Evolutionary conservation across 2,113 vertebrate genomes (phyloP), one percentile per base, ranked within the genome.

Genomic region (Planiliza haematocheilus): DNA sequence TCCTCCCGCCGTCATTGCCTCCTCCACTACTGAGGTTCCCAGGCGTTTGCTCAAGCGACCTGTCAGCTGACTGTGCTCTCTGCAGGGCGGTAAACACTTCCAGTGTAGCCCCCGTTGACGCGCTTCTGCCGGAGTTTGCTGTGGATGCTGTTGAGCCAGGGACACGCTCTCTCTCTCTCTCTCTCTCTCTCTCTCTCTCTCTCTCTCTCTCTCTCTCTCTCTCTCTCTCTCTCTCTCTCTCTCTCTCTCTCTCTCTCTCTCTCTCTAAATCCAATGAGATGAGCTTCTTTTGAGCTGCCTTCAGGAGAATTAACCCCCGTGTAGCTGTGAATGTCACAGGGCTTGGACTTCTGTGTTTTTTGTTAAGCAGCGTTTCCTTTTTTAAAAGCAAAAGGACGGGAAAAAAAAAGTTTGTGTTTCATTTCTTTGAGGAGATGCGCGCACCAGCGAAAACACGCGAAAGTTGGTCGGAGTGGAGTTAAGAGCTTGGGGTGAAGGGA

Each of bases 211-310:
- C n/a, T n/a, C n/a, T n/a, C n/a, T n/a, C n/a, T n/a, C n/a, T n/a
- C n/a, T n/a, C n/a, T n/a, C 68, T 68, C 73, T 62, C 49, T 45
- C 65, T 55, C 63, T 70, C 41, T 70, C 41, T 63, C 49, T 39
- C 37, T 12, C 18, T 34, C 20, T 9, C 16, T 8, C 3, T 18
- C 2, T 18, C 24, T 13, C 17, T 68, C n/a, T 56, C 12, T 46
- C n/a, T 60, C 70, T 62, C 41, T 68, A 86, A 91, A 91, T 86
- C 89, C 87, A 77, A 84, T 66, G 70, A 81, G 88, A 89, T 82
- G 74, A 91, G 86, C 86, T 88, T 84, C 83, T 70, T 77, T 65
- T 90, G 62, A 90, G 66, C 73, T 65, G 76, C 75, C 59, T 62
- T 73, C 42, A 66, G 61, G 67, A 73, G 79, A 85, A 74, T 90